These are phyloP conservation scores for Schizothorax lantsangensis DNA, from an alignment of 2,797 vertebrate species.

Conservation along the genomic window DNA sequence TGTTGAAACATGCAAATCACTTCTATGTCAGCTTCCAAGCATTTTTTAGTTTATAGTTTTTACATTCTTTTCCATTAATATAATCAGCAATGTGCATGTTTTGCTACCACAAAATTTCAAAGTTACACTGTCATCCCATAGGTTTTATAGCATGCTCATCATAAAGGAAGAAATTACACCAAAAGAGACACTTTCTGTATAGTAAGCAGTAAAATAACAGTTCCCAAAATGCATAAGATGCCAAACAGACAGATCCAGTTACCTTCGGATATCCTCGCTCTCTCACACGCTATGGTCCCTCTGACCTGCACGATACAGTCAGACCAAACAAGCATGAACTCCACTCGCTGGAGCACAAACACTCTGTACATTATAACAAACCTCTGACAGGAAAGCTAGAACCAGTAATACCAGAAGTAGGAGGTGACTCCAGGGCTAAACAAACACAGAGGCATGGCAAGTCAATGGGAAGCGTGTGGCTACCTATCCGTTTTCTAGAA, in stretches of 20 bases:
- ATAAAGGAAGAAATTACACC: neutral
- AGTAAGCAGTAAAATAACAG: neutral
- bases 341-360: constrained; percentile 36
- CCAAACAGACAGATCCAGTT: neutral
- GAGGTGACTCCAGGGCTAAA: constrained; percentile 39
- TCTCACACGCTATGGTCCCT: neutral
- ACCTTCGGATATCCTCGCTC: constrained; percentile 19
- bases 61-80: neutral
- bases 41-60: neutral
- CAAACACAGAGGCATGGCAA: constrained; percentile 25
- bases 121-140: neutral
- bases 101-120: neutral
- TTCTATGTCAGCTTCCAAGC: neutral
- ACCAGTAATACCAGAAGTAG: constrained; percentile 62
- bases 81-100: neutral
- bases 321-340: constrained; percentile 52
- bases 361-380: constrained; percentile 30
- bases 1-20: neutral
- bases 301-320: neutral
- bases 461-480: constrained; percentile 16
- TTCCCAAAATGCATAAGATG: neutral
- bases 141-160: neutral
- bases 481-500: constrained; percentile 43
- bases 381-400: constrained; percentile 47
- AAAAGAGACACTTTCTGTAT: neutral